Conservation (phyloP, 2,797 vertebrate species). For the Pempheris klunzingeri region DNA sequence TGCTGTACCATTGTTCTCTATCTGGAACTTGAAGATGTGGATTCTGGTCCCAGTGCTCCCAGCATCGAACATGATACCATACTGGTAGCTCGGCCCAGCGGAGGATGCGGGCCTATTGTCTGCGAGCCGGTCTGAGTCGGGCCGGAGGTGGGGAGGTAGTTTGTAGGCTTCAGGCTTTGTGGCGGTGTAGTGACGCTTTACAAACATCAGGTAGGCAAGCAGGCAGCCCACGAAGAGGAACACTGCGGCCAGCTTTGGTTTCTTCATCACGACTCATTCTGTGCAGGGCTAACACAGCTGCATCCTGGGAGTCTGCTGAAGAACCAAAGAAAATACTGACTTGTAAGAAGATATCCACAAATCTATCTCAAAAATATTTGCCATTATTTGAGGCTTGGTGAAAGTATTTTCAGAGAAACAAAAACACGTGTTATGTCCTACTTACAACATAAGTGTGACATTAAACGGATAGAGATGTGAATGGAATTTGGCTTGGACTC, state of each 20-base stretch:
- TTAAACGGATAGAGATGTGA: neutral
- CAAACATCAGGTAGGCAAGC: conserved; percentile 88
- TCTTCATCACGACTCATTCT: conserved; percentile 87
- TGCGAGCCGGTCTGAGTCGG: conserved; percentile 27
- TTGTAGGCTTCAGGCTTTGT: conserved; percentile 53
- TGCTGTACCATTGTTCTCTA: conserved; percentile 84
- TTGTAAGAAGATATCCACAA: too few species aligned
- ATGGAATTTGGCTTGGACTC: neutral
- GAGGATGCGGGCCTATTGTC: neutral
- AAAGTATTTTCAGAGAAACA: too few species aligned
- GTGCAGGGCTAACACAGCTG: conserved; percentile 28
- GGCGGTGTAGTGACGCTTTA: conserved; percentile 85
- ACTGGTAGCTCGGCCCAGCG: conserved; percentile 78
- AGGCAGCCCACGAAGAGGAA: conserved; percentile 86
- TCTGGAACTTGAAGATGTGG: conserved; percentile 92
- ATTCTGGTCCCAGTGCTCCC: conserved; percentile 96
- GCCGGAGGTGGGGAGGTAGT: conserved; percentile 27
- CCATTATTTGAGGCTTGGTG: too few species aligned
- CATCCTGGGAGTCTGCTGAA: neutral
- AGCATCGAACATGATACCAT: conserved; percentile 95
- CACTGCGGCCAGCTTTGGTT: conserved; percentile 86
- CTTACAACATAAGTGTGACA: too few species aligned
- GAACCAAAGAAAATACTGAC: neutral
- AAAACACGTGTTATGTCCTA: too few species aligned
- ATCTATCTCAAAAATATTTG: too few species aligned